Evolutionary conservation across 2,888 invertebrate genomes (phyloP).

Genomic region (Xanthia icteritia): DNA sequence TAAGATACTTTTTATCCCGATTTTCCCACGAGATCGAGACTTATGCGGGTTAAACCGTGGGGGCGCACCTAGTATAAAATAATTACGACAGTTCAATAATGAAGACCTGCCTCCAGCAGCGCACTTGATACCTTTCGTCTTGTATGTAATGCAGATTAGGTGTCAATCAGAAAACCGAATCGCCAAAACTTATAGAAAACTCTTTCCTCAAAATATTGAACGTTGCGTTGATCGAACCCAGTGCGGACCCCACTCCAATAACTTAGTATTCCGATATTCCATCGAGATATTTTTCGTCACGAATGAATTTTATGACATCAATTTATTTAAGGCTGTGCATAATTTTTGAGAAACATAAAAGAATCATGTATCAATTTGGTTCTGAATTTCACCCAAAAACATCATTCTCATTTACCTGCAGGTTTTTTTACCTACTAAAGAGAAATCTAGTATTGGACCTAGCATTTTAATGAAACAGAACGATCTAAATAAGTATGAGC

Average conservation of each 20-base stretch:
- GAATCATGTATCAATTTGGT: not conserved
- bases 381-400: not conserved
- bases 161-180: not conserved
- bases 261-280: slow-evolving; percentile 47
- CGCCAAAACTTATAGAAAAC: not conserved
- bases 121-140: not conserved
- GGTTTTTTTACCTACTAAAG: not conserved
- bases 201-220: not conserved
- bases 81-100: not conserved
- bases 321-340: slow-evolving; percentile 49
- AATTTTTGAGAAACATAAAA: slow-evolving; percentile 37
- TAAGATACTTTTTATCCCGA: too few relatives aligned
- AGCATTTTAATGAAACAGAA: not conserved
- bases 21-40: too few relatives aligned
- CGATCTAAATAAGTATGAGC: too few relatives aligned
- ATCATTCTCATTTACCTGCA: not conserved
- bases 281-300: slow-evolving; percentile 52
- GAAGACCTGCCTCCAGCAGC: too few relatives aligned
- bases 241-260: slow-evolving; percentile 38
- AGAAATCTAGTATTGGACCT: not conserved
- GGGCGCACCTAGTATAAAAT: not conserved
- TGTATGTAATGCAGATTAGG: not conserved
- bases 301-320: slow-evolving; percentile 57
- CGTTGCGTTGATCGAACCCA: slow-evolving; percentile 5
- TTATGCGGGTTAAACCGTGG: too few relatives aligned